Evolutionary conservation across 2,113 vertebrate genomes (phyloP).

Genomic region (Thermophis baileyi): DNA sequence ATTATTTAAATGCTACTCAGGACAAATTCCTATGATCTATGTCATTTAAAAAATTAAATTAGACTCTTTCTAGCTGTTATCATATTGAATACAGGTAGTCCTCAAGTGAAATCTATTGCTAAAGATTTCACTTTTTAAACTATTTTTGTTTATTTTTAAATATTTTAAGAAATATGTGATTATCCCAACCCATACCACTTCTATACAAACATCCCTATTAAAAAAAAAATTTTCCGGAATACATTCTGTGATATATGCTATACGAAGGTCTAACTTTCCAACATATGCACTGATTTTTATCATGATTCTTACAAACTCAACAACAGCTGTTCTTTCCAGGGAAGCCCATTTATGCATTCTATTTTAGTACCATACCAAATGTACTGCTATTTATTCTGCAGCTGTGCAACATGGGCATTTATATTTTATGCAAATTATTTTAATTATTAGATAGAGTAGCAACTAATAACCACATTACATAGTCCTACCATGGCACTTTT

Average conservation of each 20-base stretch:
- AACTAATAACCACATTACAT: neutral
- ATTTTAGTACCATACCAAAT: neutral
- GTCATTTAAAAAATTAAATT: neutral
- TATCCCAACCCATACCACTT: neutral
- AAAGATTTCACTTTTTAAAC: neutral
- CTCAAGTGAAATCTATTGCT: neutral
- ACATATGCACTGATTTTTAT: neutral
- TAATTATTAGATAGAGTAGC: neutral
- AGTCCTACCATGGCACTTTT: neutral
- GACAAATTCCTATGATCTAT: neutral
- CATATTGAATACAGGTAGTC: neutral
- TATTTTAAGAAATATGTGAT: neutral
- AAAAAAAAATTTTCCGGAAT: neutral
- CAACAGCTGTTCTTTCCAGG: neutral
- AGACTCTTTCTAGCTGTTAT: accelerated
- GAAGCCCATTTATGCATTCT: neutral
- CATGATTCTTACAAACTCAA: neutral
- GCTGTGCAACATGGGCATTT: neutral
- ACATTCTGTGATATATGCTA: neutral
- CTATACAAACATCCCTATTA: neutral
- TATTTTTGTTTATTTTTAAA: neutral
- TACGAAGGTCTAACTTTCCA: neutral
- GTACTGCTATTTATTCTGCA: neutral
- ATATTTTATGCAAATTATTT: neutral
- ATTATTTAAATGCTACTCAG: neutral